A percentile compares a stretch with the other conserved stretches of the same genome.
phyloP scores from a whole-genome alignment of 2,888 invertebrate species.

The Aporophyla lueneburgensis region DNA sequence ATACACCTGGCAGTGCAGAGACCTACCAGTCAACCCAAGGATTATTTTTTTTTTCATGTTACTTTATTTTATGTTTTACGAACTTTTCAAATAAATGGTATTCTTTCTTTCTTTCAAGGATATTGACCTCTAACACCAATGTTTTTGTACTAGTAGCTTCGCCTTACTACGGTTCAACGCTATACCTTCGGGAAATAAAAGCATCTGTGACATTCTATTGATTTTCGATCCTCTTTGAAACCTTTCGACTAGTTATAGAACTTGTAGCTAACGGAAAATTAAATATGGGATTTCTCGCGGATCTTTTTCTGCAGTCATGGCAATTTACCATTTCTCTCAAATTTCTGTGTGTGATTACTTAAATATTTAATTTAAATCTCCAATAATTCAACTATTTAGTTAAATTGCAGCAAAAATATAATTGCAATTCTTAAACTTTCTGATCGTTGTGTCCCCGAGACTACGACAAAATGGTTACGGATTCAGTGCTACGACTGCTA shows the following conservation, averaged over 20 bases:
- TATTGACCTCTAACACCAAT: background rate
- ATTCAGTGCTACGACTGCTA: background rate
- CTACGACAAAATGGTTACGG: background rate
- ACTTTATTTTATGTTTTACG: too few species aligned
- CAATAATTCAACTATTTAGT: background rate
- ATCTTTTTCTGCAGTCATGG: too few species aligned
- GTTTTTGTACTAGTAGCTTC: background rate
- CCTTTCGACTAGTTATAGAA: background rate
- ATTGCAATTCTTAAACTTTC: background rate
- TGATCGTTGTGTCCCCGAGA: background rate
- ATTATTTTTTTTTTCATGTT: too few species aligned
- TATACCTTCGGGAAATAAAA: constrained; percentile 23
- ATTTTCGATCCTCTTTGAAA: constrained; percentile 2
- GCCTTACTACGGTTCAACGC: background rate
- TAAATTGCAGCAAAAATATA: background rate
- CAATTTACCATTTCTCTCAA: too few species aligned
- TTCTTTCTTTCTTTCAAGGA: too few species aligned
- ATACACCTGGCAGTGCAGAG: background rate
- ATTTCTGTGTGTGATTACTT: background rate
- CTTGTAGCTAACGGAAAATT: background rate
- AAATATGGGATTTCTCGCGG: background rate
- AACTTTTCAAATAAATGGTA: too few species aligned
- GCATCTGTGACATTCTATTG: constrained; percentile 17
- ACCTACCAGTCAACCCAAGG: background rate
- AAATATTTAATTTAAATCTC: background rate